Base-by-base conservation (phyloP, 2,113 vertebrate genomes). In the Lepus timidus region DNA sequence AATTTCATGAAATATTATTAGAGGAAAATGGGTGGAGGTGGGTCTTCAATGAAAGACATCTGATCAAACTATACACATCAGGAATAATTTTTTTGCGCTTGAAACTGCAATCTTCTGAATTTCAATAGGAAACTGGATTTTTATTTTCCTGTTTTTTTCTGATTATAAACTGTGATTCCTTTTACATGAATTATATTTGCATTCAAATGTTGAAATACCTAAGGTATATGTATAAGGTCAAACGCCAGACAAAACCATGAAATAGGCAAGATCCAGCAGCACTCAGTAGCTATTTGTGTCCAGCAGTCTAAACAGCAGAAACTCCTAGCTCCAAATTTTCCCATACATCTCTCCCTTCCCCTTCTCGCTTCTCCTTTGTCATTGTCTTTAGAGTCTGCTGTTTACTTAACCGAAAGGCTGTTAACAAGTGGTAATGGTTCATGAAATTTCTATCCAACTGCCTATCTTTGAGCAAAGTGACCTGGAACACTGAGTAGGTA, bases 1-100 rank as follows among this genome's bases (percentile, higher is more conserved):
- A 31, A 51, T 65, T 92, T 90, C 62, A 86, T 92, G 85, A 96
- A 81, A 78, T 76, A 73, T 90, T 94, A 70, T 92, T 95, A 88
- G 29, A 62, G 71, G 64, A 61, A 88, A 93, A 61, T 19, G 13
- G 33, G 16, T 75, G 11, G 52, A 11, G 29, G 4, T n/a, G 0
- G 51, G 65, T 85, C 33, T 91, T 91, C 36, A 19, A 20, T 90
- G 87, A 91, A 87, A 79, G 27, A 65, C 49, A 89, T 90, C 17
- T 82, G 62, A 33, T 92, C 58, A 81, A 71, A 49, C 20, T 71
- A 9, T n/a, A 25, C 65, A n/a, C 10, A 31, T 64, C 9, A 49
- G n/a, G 27, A 83, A 86, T 68, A 89, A 62, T 87, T 76, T 1
- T 1, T 49, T 8, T 86, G 7, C 9, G 14, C 13, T 27, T 9